Percentiles rank a stretch among this genome's conserved stretches.
Conservation (phyloP, 2,113 vertebrate genomes). For the Abramis brama region DNA sequence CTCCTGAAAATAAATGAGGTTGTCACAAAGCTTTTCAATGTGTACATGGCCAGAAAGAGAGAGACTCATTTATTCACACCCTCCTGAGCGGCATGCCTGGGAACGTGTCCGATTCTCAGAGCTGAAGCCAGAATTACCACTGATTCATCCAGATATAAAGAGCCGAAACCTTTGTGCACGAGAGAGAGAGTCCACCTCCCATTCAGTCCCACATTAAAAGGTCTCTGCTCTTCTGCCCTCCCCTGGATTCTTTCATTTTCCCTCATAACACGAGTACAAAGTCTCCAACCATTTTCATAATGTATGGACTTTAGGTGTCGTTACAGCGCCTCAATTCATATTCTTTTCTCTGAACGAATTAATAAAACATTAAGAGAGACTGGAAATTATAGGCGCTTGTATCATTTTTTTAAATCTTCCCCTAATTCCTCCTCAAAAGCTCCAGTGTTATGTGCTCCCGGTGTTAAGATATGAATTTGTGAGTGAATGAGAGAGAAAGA, state of each 20-base stretch:
- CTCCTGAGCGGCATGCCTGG: neutral
- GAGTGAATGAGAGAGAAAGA: conserved; percentile 31
- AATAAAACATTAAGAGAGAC: conserved; percentile 41
- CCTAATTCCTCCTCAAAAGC: conserved; percentile 47
- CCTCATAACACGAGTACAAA: neutral
- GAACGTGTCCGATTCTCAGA: conserved; percentile 23
- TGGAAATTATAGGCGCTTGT: conserved; percentile 14
- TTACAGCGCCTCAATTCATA: conserved; percentile 13
- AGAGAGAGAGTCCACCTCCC: neutral
- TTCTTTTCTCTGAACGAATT: conserved; percentile 20
- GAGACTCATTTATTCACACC: conserved; percentile 19
- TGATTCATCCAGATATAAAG: conserved; percentile 13
- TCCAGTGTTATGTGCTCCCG: neutral
- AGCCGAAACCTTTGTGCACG: neutral
- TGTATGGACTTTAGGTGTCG: conserved; percentile 19
- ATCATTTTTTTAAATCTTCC: conserved; percentile 26
- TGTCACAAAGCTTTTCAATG: conserved; percentile 3
- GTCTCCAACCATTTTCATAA: conserved; percentile 20
- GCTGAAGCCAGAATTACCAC: conserved; percentile 29
- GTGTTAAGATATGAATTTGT: conserved; percentile 34
- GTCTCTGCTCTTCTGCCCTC: neutral
- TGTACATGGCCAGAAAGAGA: conserved; percentile 4
- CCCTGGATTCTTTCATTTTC: neutral
- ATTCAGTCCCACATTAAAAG: conserved; percentile 22
- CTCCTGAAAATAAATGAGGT: conserved; percentile 17